A percentile compares a stretch with the other conserved stretches of the same genome.
These are phyloP conservation scores for Brachionus angularis DNA, from an alignment of 1,140 invertebrate species.

Conservation along the genomic window DNA sequence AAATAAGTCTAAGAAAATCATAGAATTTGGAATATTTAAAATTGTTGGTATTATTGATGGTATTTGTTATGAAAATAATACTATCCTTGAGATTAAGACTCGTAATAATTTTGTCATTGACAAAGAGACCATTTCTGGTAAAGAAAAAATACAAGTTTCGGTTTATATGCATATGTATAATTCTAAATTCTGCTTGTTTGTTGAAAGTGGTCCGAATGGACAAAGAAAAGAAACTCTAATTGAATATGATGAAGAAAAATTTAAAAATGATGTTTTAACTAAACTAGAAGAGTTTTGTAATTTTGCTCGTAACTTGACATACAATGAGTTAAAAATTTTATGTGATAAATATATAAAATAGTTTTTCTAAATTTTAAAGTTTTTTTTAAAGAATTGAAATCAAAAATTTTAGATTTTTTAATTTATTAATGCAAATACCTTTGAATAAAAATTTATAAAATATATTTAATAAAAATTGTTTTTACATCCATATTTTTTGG, in stretches of 20 bases:
- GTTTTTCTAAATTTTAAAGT: too few species aligned
- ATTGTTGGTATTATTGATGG: constrained; percentile 32
- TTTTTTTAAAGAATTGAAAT: too few species aligned
- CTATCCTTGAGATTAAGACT: constrained; percentile 12
- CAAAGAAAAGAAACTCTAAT: not conserved
- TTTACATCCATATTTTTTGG: too few species aligned
- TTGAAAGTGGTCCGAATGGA: constrained; percentile 15
- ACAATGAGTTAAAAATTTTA: not conserved
- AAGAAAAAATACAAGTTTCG: constrained; percentile 3
- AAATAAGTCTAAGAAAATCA: constrained; percentile 2
- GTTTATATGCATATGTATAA: constrained; percentile 25
- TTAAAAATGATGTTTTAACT: constrained; percentile 1
- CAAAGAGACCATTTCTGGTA: constrained; percentile 5
- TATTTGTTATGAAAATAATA: not conserved
- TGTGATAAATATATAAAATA: too few species aligned
- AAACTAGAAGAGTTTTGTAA: constrained; percentile 3
- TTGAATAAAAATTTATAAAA: too few species aligned
- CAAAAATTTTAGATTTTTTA: too few species aligned
- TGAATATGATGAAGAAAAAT: not conserved
- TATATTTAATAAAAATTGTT: too few species aligned
- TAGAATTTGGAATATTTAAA: not conserved
- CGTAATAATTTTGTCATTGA: not conserved
- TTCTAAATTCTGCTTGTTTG: not conserved
- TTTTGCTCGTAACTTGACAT: not conserved
- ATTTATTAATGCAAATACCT: too few species aligned